Percentiles rank a stretch among this genome's conserved stretches.
phyloP scores from a whole-genome alignment of 2,888 invertebrate genomes.

The Syrphus vitripennis region DNA sequence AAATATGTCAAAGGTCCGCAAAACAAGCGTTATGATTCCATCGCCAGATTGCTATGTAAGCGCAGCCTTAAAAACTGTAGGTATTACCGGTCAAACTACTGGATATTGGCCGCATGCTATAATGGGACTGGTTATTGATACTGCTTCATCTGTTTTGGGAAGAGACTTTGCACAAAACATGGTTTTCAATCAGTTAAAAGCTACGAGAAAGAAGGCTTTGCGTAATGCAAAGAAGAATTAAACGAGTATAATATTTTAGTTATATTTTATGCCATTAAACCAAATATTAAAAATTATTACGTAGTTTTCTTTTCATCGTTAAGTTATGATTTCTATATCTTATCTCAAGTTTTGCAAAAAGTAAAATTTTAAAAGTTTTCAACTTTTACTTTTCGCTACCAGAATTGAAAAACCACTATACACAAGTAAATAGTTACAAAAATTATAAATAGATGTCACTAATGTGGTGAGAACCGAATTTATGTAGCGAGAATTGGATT shows the following conservation, averaged over 20 bases:
- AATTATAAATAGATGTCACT: too few species aligned
- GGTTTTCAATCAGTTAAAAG: conserved; percentile 76
- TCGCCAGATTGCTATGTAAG: conserved; percentile 87
- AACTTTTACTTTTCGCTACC: too few species aligned
- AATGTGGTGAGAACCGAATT: too few species aligned
- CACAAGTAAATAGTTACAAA: too few species aligned
- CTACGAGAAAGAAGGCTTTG: conserved; percentile 77
- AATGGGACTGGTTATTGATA: conserved; percentile 75
- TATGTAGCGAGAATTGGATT: too few species aligned
- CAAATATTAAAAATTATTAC: background rate
- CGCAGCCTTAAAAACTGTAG: conserved; percentile 87
- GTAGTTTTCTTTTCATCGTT: too few species aligned
- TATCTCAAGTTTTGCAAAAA: too few species aligned
- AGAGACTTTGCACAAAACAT: conserved; percentile 76
- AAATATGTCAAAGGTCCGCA: conserved; percentile 93
- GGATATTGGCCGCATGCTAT: conserved; percentile 85
- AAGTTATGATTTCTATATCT: too few species aligned
- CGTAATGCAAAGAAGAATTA: conserved; percentile 75
- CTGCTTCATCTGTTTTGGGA: conserved; percentile 74
- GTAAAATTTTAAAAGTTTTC: too few species aligned
- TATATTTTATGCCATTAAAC: background rate
- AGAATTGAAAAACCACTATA: too few species aligned
- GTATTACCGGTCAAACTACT: conserved; percentile 86
- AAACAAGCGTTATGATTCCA: conserved; percentile 88
- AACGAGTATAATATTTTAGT: background rate